Evolutionary conservation across 2,113 vertebrate genomes (phyloP), one percentile per base, ranked within the genome.

Genomic region (Cyanoderma ruficeps): DNA sequence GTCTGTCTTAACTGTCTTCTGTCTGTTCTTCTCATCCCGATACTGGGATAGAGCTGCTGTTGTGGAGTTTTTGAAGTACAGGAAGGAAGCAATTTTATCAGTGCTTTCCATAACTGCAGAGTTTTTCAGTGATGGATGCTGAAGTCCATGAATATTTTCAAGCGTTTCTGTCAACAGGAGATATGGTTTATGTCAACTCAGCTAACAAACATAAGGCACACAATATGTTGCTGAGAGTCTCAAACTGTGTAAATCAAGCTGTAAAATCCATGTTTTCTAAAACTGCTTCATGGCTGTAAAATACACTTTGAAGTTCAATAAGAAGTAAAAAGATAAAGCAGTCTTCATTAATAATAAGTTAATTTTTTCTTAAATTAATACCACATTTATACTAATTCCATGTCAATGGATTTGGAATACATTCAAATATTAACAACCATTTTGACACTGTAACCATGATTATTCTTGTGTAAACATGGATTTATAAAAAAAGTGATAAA

Each of bases 21-120:
- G 0, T 76, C 82, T 93, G 65, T 61, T 85, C 90, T 50, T 94
- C 88, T 46, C 37, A 57, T 92, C 60, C 47, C 70, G 13, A 15
- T 64, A 46, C 87, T 90, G 61, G 93, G 79, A 42, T 70, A 57
- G 79, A 92, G 91, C 44, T 86, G 53, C 84, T 46, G 2, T 57
- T 82, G 37, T 77, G 46, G 23, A 86, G 81, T 69, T 96, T 96
- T 94, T 93, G 81, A 82, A 90, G 87, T 94, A 89, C 85, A 95
- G 94, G 91, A 86, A 95, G 94, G 91, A 86, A 96, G 93, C 65
- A 93, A 93, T 90, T 91, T 97, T 97, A 97, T 97, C 97, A 94
- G 76, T 77, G 60, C 39, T 95, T 96, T 87, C 80, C 76, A 83
- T 92, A 93, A 88, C 71, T 82, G 42, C 85, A 59, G 86, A 84